A percentile compares a stretch with the other conserved stretches of the same genome.
These are phyloP conservation scores for Pygmarrhopalites habei DNA, from an alignment of 1,140 invertebrate species.

Conservation along the genomic window DNA sequence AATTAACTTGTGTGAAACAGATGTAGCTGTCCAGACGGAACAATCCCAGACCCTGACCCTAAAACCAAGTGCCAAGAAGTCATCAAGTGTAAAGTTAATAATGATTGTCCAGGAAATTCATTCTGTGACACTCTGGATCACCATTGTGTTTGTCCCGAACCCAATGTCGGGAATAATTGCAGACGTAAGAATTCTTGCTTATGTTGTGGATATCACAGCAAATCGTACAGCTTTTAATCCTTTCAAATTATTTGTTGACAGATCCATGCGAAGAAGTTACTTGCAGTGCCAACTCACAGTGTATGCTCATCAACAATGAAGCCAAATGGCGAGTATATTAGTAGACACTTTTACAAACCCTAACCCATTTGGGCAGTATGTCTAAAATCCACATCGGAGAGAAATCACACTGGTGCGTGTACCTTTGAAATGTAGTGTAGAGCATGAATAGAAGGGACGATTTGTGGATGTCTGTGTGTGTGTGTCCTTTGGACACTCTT, in stretches of 20 bases:
- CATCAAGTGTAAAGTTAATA: constrained; percentile 62
- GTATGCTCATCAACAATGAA: constrained; percentile 72
- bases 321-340: constrained; percentile 68
- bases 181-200: constrained; percentile 83
- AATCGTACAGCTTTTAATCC: too few species aligned
- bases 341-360: too few species aligned
- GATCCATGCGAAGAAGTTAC: constrained; percentile 79
- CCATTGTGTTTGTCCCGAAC: constrained; percentile 78
- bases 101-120: constrained; percentile 82
- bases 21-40: constrained; percentile 72
- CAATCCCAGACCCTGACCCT: constrained; percentile 72
- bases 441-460: too few species aligned
- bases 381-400: too few species aligned
- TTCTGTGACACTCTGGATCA: constrained; percentile 63
- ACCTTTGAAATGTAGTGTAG: too few species aligned
- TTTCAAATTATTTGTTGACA: constrained; percentile 82
- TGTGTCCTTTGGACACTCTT: too few species aligned
- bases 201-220: too few species aligned
- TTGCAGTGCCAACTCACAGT: constrained; percentile 81
- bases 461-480: too few species aligned
- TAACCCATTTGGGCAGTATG: too few species aligned
- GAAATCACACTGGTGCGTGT: too few species aligned
- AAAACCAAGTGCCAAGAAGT: constrained; percentile 67
- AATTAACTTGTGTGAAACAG: too few species aligned
- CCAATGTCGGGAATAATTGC: constrained; percentile 82